phyloP scores from a whole-genome alignment of 2,888 invertebrate species.

The Ophioninae sp. region DNA sequence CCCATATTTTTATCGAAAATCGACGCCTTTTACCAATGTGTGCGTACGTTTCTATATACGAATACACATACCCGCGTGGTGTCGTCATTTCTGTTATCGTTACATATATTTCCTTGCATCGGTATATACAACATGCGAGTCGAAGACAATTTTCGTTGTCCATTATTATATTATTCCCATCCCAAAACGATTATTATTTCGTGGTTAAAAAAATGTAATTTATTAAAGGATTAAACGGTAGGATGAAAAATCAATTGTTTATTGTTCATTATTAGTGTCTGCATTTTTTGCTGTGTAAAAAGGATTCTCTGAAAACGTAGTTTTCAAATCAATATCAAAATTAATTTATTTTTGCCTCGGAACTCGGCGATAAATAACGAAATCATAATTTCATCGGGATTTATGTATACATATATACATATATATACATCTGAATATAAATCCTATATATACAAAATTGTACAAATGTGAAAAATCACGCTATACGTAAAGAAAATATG shows the following conservation, averaged over 20 bases:
- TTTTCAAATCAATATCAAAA: constrained; percentile 15
- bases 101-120: neutral
- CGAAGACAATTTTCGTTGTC: neutral
- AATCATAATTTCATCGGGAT: neutral
- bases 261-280: no score
- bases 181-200: no score
- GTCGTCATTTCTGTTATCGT: constrained; percentile 37
- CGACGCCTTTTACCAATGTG: neutral
- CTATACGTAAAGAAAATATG: neutral
- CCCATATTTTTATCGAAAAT: neutral
- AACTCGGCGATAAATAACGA: constrained; percentile 24
- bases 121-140: neutral
- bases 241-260: no score
- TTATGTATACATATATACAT: neutral
- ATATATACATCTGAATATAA: neutral
- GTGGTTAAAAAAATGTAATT: no score
- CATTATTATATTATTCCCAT: no score
- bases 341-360: constrained; percentile 30
- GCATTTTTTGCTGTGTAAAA: no score
- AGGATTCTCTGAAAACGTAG: no score
- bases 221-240: no score
- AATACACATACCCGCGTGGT: constrained; percentile 13
- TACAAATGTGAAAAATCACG: no score
- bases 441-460: no score
- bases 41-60: constrained; percentile 10